Evolutionary conservation across 2,888 invertebrate genomes (phyloP), one percentile per base, ranked within the genome.

Genomic region (Metacarcinus magister): DNA sequence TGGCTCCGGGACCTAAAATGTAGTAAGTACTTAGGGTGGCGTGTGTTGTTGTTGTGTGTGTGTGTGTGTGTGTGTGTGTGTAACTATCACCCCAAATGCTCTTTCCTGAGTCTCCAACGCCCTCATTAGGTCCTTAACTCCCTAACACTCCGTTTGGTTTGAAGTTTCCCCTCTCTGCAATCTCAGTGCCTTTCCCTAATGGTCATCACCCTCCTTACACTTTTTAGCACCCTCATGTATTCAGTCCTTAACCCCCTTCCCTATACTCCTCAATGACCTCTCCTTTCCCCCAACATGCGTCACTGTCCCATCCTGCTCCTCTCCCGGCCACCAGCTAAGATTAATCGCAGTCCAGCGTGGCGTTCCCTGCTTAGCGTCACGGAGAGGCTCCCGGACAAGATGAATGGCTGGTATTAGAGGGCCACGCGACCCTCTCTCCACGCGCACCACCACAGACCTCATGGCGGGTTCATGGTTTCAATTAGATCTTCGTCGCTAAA

Each of bases 361-460:
- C 39, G 87, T 87, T 39, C 87, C 87, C 87, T 87, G 87, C 87
- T 87, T 87, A 87, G 87, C 87, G 87, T 87, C 87, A 87, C 87
- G 87, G 87, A 0, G 87, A 87, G 87, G 87, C 39, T 87, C 87
- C 87, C 32, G 87, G 87, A 39, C n/a, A 87, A 87, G 87, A 87
- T 87, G 39, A 39, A 87, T 87, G 87, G 87, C 7, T 39, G 87
- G 87, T 39, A 87, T 87, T 87, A 87, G 87, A 39, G 39, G 39
- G 39, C 87, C 87, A 87, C 87, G 87, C 87, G 87, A 87, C 39
- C 87, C 39, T 16, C 16, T 39, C 87, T 39, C 13, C 87, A 8
- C 75, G 19, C 87, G 39, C 39, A 39, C 32, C 7, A 39, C 32
- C 32, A 32, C 32, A 8, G 39, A 16, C 39, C 87, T 87, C 87